Percentiles rank a stretch among this genome's conserved stretches.
Conservation (phyloP, 2,113 vertebrate species). For the Pterocles orientalis region DNA sequence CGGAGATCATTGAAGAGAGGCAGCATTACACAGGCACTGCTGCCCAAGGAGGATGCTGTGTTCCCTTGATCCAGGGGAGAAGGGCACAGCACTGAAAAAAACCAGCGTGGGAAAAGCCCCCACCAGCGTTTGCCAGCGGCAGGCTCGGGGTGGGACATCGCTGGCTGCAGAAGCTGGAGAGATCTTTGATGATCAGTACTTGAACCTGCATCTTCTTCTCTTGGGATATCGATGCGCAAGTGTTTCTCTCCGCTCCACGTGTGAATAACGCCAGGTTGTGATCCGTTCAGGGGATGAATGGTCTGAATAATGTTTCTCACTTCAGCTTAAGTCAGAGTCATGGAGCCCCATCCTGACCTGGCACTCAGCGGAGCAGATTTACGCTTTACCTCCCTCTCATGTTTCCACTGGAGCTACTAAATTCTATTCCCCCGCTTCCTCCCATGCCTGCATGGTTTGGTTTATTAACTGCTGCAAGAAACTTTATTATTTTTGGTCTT, state of each 20-base stretch:
- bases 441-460: not conserved
- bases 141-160: not conserved
- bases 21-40: not conserved
- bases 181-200: not conserved
- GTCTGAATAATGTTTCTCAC: not conserved
- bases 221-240: not conserved
- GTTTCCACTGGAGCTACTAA: not conserved
- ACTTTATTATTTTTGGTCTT: not conserved
- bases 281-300: not conserved
- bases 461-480: not conserved
- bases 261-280: not conserved
- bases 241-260: not conserved
- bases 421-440: not conserved
- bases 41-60: not conserved
- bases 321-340: not conserved
- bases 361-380: not conserved
- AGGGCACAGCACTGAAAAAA: not conserved
- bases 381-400: not conserved
- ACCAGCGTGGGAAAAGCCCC: not conserved
- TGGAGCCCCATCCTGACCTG: not conserved
- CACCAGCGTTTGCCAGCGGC: rapidly evolving
- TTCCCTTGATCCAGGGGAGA: not conserved
- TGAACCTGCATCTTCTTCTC: not conserved
- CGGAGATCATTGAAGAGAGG: not conserved
- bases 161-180: not conserved